Conservation (phyloP, 1,140 invertebrate species). For the Megalopta genalis region DNA sequence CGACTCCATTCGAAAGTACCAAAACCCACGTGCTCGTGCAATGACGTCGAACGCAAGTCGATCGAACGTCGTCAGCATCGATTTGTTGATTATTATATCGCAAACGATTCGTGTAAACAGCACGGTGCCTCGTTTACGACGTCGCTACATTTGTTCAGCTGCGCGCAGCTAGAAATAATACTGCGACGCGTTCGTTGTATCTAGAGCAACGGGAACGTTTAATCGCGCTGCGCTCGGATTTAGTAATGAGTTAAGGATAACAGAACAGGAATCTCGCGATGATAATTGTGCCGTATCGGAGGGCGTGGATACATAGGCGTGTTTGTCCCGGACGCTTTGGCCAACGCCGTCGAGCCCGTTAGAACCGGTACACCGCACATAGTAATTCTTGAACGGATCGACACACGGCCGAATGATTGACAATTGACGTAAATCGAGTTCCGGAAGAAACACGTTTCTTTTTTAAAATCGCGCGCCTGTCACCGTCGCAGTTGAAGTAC, state of each 20-base stretch:
- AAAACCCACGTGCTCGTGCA: too few relatives aligned
- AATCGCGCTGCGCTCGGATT: neutral
- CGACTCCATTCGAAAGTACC: too few relatives aligned
- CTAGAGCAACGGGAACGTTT: conserved; percentile 4
- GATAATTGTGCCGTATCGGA: neutral
- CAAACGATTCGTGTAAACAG: conserved; percentile 5
- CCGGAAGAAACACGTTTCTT: neutral
- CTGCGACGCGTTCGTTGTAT: neutral
- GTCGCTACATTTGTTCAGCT: conserved; percentile 9
- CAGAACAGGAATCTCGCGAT: neutral
- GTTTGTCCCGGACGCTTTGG: neutral
- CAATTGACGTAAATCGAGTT: neutral
- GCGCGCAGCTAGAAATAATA: conserved; percentile 5
- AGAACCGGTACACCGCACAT: neutral
- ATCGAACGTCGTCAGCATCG: neutral
- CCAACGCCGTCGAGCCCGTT: neutral
- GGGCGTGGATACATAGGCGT: neutral
- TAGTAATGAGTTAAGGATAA: neutral
- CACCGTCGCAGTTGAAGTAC: neutral
- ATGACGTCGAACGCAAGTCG: too few relatives aligned
- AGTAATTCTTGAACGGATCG: conserved; percentile 7
- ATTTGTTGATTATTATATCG: conserved; percentile 8
- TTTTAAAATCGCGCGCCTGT: too few relatives aligned
- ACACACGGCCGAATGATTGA: neutral
- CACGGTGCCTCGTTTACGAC: neutral